phyloP scores from a whole-genome alignment of 2,797 vertebrate species.

The Tolypeutes matacus region DNA sequence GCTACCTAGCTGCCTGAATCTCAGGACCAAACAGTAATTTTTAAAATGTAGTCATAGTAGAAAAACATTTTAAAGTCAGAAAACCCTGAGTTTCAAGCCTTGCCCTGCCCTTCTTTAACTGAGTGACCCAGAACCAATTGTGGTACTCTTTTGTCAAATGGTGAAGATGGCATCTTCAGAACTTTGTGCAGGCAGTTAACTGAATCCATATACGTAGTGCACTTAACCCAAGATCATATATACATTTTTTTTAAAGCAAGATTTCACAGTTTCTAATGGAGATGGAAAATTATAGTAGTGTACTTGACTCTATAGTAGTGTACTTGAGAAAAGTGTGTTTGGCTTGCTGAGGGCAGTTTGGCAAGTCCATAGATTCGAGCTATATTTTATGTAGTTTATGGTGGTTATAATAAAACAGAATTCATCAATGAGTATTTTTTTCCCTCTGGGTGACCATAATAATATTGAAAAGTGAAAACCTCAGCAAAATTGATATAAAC shows the following conservation, averaged over 20 bases:
- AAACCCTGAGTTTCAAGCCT: slow-evolving; percentile 7
- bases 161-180: neutral
- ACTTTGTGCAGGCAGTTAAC: neutral
- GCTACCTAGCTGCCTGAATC: slow-evolving; percentile 12
- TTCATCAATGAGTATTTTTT: neutral
- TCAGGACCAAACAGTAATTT: slow-evolving; percentile 33
- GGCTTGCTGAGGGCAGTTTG: neutral
- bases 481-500: neutral
- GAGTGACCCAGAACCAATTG: neutral
- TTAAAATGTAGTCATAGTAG: neutral
- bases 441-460: neutral
- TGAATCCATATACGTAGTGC: neutral
- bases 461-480: neutral
- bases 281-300: neutral
- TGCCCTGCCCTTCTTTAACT: neutral
- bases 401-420: slow-evolving; percentile 4
- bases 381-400: neutral
- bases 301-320: neutral
- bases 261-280: neutral
- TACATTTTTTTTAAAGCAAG: neutral
- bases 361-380: neutral
- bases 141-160: neutral
- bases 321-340: neutral
- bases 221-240: neutral
- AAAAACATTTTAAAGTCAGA: slow-evolving; percentile 17